Conservation (phyloP, 2,797 vertebrate genomes). For the Sebastes nivosus region DNA sequence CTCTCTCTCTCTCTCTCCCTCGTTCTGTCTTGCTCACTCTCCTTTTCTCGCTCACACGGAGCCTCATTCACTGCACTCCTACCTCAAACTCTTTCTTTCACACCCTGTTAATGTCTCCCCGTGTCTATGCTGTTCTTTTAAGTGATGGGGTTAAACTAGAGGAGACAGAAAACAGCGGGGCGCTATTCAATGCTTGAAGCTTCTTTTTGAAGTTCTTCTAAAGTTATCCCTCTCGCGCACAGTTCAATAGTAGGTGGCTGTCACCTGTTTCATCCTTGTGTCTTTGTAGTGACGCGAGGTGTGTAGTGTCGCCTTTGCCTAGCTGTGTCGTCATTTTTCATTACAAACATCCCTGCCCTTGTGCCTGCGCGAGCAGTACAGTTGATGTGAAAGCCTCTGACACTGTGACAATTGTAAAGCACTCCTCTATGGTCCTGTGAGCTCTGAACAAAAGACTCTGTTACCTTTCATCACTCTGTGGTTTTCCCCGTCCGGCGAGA, state of each 20-base stretch:
- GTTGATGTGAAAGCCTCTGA: constrained; percentile 62
- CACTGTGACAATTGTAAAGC: constrained; percentile 64
- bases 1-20: constrained; percentile 21
- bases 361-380: constrained; percentile 29
- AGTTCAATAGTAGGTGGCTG: constrained; percentile 65
- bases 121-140: constrained; percentile 59
- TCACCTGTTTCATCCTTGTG: constrained; percentile 68
- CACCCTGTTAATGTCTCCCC: constrained; percentile 51
- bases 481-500: constrained; percentile 40
- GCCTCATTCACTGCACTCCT: constrained; percentile 31
- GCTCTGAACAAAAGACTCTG: constrained; percentile 59
- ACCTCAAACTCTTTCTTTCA: constrained; percentile 53
- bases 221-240: constrained; percentile 43
- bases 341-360: constrained; percentile 58
- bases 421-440: constrained; percentile 46
- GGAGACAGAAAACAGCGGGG: constrained; percentile 60
- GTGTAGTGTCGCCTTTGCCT: constrained; percentile 58
- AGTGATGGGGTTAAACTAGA: constrained; percentile 70
- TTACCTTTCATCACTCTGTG: constrained; percentile 54
- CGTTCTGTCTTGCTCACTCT: constrained; percentile 19
- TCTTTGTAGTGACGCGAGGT: constrained; percentile 68
- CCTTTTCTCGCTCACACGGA: constrained; percentile 6
- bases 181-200: constrained; percentile 43
- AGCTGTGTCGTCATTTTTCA: constrained; percentile 70
- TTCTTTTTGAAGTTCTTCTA: constrained; percentile 67